Evolutionary conservation across 2,797 vertebrate species (phyloP).

Genomic region (Carcharodon carcharias): DNA sequence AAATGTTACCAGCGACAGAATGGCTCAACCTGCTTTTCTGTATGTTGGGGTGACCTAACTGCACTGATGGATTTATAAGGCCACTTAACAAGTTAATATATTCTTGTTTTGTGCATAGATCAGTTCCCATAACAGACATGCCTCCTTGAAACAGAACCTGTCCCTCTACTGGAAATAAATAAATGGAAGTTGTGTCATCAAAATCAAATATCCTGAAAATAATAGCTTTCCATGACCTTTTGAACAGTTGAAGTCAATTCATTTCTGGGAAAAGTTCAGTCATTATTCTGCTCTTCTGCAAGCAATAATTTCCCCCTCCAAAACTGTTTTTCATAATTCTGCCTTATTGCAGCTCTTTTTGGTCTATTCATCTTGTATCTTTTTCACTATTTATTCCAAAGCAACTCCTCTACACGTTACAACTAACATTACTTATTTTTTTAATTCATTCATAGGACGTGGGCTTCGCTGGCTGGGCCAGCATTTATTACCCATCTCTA

Average conservation of each 20-base stretch:
- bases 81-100: background rate
- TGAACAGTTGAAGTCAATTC: background rate
- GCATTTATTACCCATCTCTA: too few relatives aligned
- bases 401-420: background rate
- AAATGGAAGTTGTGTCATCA: background rate
- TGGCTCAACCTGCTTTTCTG: background rate
- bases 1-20: background rate
- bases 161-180: background rate
- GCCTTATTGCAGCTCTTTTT: background rate
- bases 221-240: background rate
- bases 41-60: background rate
- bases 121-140: background rate
- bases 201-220: background rate
- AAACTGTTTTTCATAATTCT: background rate
- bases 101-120: background rate
- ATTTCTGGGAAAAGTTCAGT: background rate
- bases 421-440: background rate
- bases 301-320: background rate
- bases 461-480: too few relatives aligned
- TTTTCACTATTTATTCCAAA: background rate
- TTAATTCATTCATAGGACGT: too few relatives aligned
- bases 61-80: background rate
- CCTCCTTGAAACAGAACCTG: background rate
- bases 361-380: background rate
- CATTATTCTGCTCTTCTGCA: background rate